These are phyloP conservation scores for Chrysoperla carnea DNA, from an alignment of 1,140 invertebrate genomes.

Conservation along the genomic window DNA sequence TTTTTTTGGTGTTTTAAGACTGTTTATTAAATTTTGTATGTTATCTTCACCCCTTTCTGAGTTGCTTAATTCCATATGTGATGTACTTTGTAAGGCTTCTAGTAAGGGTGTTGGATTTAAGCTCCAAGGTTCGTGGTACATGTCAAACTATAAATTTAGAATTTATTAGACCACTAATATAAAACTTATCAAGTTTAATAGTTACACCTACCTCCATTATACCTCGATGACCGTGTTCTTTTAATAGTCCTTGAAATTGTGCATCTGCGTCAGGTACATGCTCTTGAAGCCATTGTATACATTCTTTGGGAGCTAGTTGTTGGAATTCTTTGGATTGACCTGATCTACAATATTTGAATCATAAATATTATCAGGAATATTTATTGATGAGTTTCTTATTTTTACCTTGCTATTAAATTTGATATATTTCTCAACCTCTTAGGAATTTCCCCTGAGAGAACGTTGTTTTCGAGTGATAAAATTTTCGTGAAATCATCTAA, in stretches of 20 bases:
- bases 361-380: too few species aligned
- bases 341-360: slow-evolving; percentile 8
- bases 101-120: slow-evolving; percentile 41
- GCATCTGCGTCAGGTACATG: slow-evolving; percentile 29
- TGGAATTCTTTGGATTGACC: slow-evolving; percentile 32
- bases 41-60: slow-evolving; percentile 11
- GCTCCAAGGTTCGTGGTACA: slow-evolving; percentile 44
- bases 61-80: slow-evolving; percentile 12
- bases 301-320: slow-evolving; percentile 27
- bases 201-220: slow-evolving; percentile 50
- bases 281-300: slow-evolving; percentile 35
- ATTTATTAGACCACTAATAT: too few species aligned
- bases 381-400: too few species aligned
- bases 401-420: too few species aligned
- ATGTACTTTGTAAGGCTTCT: slow-evolving; percentile 34
- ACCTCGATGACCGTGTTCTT: slow-evolving; percentile 54
- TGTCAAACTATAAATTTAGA: slow-evolving; percentile 36
- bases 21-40: slow-evolving; percentile 20
- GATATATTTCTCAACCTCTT: slow-evolving; percentile 31
- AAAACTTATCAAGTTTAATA: too few species aligned
- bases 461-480: slow-evolving; percentile 40
- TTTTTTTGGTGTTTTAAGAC: slow-evolving; percentile 29
- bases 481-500: slow-evolving; percentile 40
- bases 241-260: slow-evolving; percentile 38
- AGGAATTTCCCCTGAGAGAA: slow-evolving; percentile 51